Conservation (phyloP, 2,888 invertebrate genomes). For the Mesochorus sp. region DNA sequence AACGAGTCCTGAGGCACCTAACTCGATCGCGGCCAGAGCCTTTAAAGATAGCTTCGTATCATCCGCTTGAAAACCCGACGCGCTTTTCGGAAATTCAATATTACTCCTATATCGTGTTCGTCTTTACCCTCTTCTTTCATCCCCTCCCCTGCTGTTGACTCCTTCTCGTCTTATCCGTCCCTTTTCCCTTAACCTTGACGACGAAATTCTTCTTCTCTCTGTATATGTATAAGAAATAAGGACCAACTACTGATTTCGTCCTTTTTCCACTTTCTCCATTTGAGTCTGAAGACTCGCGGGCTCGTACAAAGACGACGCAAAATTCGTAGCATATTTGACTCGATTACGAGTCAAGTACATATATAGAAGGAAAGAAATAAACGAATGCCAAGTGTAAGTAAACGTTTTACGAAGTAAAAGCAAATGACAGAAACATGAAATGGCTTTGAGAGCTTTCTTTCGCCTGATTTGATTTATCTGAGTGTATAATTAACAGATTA, state of each 20-base stretch:
- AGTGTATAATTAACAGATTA: neutral
- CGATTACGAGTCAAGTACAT: conserved; percentile 50
- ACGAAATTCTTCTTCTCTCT: neutral
- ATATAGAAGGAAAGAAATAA: conserved; percentile 31
- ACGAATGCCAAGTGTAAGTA: conserved; percentile 21
- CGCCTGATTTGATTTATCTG: conserved; percentile 11
- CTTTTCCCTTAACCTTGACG: neutral
- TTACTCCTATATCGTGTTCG: conserved; percentile 62
- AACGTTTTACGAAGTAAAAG: conserved; percentile 2
- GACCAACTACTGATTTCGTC: conserved; percentile 9
- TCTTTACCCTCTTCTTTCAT: neutral
- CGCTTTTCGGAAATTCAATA: conserved; percentile 79
- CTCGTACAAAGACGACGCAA: conserved; percentile 45
- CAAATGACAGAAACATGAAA: neutral
- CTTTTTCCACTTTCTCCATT: conserved; percentile 11
- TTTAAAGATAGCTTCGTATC: conserved; percentile 73
- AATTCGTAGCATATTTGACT: conserved; percentile 50
- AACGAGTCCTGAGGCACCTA: conserved; percentile 62
- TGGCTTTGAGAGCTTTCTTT: neutral
- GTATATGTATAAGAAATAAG: neutral
- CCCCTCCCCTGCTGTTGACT: neutral
- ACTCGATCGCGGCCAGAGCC: conserved; percentile 71
- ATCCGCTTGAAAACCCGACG: conserved; percentile 76
- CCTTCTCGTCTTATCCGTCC: conserved; percentile 41
- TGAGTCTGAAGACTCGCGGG: conserved; percentile 44